These are phyloP conservation scores for Nomada goodeniana DNA, from an alignment of 2,888 invertebrate genomes.

Conservation along the genomic window DNA sequence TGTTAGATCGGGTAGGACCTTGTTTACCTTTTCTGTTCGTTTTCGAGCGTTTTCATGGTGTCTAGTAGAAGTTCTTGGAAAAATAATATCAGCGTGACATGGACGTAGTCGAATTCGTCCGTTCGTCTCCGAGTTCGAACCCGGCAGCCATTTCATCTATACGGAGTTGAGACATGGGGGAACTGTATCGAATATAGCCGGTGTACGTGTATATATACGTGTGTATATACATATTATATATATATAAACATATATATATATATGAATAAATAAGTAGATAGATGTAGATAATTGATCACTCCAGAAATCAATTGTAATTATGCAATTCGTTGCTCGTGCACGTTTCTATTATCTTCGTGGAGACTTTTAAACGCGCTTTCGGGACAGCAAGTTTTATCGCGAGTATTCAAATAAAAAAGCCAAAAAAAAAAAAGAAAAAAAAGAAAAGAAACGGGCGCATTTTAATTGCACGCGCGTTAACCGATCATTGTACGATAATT, in stretches of 20 bases:
- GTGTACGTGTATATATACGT: conserved; percentile 47
- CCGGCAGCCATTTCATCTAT: conserved; percentile 53
- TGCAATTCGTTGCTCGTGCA: conserved; percentile 46
- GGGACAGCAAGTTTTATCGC: conserved; percentile 1
- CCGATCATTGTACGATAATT: neutral
- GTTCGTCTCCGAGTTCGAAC: conserved; percentile 33
- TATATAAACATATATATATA: conserved; percentile 38
- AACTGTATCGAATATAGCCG: conserved; percentile 24
- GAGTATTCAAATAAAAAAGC: neutral
- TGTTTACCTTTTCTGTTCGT: neutral
- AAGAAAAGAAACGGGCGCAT: neutral
- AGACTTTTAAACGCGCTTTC: conserved; percentile 26
- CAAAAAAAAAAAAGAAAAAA: neutral
- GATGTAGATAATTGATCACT: conserved; percentile 52
- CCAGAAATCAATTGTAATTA: conserved; percentile 42
- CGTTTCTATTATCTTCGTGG: conserved; percentile 31
- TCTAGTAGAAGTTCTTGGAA: neutral
- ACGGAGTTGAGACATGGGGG: neutral
- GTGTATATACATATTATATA: conserved; percentile 46
- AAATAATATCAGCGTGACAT: neutral
- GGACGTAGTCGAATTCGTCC: conserved; percentile 7
- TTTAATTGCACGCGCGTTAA: neutral
- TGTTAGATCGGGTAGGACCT: neutral
- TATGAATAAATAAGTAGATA: conserved; percentile 23
- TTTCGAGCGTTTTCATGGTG: conserved; percentile 5